Base-by-base conservation (phyloP, 2,888 invertebrate genomes). In the Eristalis arbustorum region DNA sequence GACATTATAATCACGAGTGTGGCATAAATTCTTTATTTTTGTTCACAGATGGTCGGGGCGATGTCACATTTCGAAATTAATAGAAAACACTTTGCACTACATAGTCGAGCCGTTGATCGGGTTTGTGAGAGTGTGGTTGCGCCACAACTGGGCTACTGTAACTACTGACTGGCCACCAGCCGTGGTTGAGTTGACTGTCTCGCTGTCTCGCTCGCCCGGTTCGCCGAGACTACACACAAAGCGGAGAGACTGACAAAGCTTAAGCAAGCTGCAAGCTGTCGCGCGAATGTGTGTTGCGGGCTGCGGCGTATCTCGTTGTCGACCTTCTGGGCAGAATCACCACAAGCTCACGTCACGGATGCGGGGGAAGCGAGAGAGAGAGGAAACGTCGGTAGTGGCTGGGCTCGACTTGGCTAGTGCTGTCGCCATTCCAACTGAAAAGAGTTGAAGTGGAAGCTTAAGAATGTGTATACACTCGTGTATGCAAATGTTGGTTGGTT, bases 1-100 rank as follows among this genome's bases (percentile, higher is more conserved):
- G 85, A 82, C 85, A 85, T 85, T 82, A 85, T 85, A 85, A 77
- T 85, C 81, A 73, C 40, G 40, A 72, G 68, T 42, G 63, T 64
- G 18, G 22, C 13, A 18, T 49, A 18, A 18, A 49, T 69, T 56
- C 56, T 75, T 49, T 40, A 28, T 28, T 37, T 67, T 79, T 25
- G 63, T 62, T 59, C 23, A 23, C 59, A 25, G 23, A 23, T 31
- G 25, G 6, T n/a, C 56, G 8, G 13, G n/a, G 63, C 62, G 42
- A 49, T 61, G 31, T n/a, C 28, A 25, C 49, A 49, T 49, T 49
- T 4, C 23, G n/a, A 34, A 23, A 40, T 22, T n/a, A 18, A 37
- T 25, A 34, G 13, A 64, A 63, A 40, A 62, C 69, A 63, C 62
- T 56, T 77, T 63, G 31, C 34, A 18, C 18, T 18, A 49, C 49